A percentile compares a stretch with the other conserved stretches of the same genome.
Conservation (phyloP, 2,888 invertebrate genomes). For the Petrolisthes manimaculis region DNA sequence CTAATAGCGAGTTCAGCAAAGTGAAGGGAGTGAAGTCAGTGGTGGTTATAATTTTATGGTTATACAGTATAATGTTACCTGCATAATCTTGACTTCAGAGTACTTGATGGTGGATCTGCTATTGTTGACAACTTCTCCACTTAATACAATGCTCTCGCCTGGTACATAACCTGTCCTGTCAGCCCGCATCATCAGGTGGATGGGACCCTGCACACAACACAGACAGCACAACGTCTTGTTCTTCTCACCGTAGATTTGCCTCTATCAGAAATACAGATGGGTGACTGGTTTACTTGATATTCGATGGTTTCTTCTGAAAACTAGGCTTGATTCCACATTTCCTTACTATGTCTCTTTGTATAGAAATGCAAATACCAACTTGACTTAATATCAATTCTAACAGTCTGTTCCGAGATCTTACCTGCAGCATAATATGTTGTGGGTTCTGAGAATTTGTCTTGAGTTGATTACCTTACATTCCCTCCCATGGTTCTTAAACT, state of each 20-base stretch:
- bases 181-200: constrained; percentile 10
- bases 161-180: constrained; percentile 45
- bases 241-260: neutral
- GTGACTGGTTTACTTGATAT: neutral
- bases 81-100: constrained; percentile 36
- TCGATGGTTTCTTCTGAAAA: neutral
- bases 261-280: neutral
- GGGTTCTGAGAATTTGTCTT: too few relatives aligned
- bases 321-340: neutral
- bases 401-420: too few relatives aligned
- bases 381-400: too few relatives aligned
- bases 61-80: constrained; percentile 25
- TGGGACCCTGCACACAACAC: constrained; percentile 38
- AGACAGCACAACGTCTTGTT: constrained; percentile 40
- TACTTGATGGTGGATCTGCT: constrained; percentile 29
- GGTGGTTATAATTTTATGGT: neutral
- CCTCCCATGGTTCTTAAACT: too few relatives aligned
- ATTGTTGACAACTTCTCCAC: constrained; percentile 28
- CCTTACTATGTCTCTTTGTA: neutral
- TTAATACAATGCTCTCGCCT: constrained; percentile 42
- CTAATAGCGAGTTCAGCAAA: neutral
- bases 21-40: neutral
- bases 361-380: too few relatives aligned
- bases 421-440: too few relatives aligned
- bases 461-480: too few relatives aligned